Evolutionary conservation across 2,888 invertebrate species (phyloP).

Genomic region (Melanostoma mellinum): DNA sequence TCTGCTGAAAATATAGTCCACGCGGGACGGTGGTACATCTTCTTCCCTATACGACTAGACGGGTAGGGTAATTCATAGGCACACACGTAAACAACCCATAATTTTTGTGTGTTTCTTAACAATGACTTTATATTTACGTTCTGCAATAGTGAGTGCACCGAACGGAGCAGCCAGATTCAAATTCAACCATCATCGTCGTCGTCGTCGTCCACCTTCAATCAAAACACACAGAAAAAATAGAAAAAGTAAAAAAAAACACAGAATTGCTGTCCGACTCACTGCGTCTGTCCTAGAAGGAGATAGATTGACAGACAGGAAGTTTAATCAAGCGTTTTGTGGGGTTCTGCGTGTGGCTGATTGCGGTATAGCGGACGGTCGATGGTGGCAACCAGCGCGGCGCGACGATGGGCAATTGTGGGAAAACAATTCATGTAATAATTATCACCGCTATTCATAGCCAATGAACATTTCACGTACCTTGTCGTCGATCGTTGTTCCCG

Average conservation of each 20-base stretch:
- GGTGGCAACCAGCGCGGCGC: conserved; percentile 2
- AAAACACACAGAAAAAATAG: conserved; percentile 29
- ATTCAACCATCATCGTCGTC: neutral
- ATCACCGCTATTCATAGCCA: conserved; percentile 53
- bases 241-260: conserved; percentile 1
- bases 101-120: conserved; percentile 57
- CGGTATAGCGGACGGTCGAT: conserved; percentile 16
- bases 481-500: conserved; percentile 27
- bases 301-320: conserved; percentile 70
- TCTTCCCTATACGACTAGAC: conserved; percentile 18
- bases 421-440: conserved; percentile 69
- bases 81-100: conserved; percentile 55
- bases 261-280: conserved; percentile 32
- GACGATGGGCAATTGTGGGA: conserved; percentile 45
- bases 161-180: conserved; percentile 18
- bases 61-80: conserved; percentile 18
- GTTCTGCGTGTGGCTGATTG: conserved; percentile 54
- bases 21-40: conserved; percentile 27
- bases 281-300: conserved; percentile 45
- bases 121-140: conserved; percentile 56
- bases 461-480: conserved; percentile 38
- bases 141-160: conserved; percentile 42
- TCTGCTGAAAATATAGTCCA: conserved; percentile 32
- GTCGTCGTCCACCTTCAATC: conserved; percentile 48
- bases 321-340: conserved; percentile 66